Evolutionary conservation across 2,888 invertebrate species (phyloP).

Genomic region (Dicranocentrus wangi): DNA sequence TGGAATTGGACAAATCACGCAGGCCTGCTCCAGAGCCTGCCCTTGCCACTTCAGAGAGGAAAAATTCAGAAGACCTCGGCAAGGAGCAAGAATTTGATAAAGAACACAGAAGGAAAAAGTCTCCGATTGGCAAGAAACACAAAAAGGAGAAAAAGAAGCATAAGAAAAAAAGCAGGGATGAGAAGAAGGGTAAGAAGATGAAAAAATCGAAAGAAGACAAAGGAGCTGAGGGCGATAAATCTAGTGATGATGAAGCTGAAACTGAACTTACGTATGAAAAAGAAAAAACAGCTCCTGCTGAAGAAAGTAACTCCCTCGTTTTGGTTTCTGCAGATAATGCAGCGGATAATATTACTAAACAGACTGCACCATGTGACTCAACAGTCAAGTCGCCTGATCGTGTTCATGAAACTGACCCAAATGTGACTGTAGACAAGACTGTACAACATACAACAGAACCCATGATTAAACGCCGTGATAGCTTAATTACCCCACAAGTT

Average conservation of each 20-base stretch:
- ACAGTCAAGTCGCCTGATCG: constrained; percentile 70
- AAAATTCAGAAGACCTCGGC: constrained; percentile 73
- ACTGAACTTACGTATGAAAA: neutral
- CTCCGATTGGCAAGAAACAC: constrained; percentile 64
- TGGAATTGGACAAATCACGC: constrained; percentile 51
- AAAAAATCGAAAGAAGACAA: constrained; percentile 74
- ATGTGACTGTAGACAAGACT: constrained; percentile 5
- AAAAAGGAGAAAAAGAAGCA: constrained; percentile 74
- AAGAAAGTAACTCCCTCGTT: neutral
- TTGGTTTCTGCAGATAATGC: neutral
- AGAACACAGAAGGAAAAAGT: constrained; percentile 50
- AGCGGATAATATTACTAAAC: constrained; percentile 29
- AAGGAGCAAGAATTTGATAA: constrained; percentile 32
- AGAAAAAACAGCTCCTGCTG: neutral
- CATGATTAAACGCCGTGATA: constrained; percentile 27
- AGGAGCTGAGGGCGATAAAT: constrained; percentile 37
- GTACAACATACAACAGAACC: neutral
- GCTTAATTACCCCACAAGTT: neutral
- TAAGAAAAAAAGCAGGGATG: constrained; percentile 75
- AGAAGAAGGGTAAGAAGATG: constrained; percentile 74
- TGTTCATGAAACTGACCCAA: constrained; percentile 14
- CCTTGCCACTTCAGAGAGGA: constrained; percentile 66
- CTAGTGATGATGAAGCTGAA: constrained; percentile 38
- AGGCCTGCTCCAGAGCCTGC: constrained; percentile 19
- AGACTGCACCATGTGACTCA: constrained; percentile 68